Conservation (phyloP, 2,888 invertebrate genomes). For the Lacanobia oleracea region DNA sequence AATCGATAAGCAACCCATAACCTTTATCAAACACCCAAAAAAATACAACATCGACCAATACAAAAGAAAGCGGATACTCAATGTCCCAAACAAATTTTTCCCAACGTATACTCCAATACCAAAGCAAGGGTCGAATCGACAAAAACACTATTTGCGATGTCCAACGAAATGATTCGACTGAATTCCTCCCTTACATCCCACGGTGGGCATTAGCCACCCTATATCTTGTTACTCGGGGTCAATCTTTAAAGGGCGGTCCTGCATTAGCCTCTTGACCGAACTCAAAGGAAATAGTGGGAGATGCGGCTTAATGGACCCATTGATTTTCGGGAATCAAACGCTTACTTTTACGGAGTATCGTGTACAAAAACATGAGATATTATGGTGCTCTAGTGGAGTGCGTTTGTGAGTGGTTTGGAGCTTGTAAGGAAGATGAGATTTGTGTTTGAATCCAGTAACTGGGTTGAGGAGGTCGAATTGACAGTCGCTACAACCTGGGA, state of each 20-base stretch:
- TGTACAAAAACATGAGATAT: conserved; percentile 70
- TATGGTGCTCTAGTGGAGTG: conserved; percentile 26
- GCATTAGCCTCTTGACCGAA: conserved; percentile 84
- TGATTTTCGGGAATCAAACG: conserved; percentile 82
- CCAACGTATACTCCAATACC: conserved; percentile 24
- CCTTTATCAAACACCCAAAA: neutral
- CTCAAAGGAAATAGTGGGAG: conserved; percentile 82
- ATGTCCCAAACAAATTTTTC: conserved; percentile 25
- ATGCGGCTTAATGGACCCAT: conserved; percentile 85
- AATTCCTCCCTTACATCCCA: conserved; percentile 68
- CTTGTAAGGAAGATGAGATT: neutral
- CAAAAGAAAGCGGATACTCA: conserved; percentile 19
- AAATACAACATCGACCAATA: neutral
- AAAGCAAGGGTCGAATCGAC: conserved; percentile 56
- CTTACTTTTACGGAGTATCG: conserved; percentile 69
- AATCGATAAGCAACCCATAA: neutral
- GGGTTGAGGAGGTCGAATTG: neutral
- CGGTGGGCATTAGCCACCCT: conserved; percentile 69
- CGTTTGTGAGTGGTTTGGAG: conserved; percentile 17
- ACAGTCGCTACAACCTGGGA: neutral
- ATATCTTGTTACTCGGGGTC: conserved; percentile 82
- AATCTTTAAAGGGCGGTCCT: conserved; percentile 81
- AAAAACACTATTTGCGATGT: conserved; percentile 69
- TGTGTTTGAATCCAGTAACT: neutral
- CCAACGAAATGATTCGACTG: conserved; percentile 70